A percentile compares a stretch with the other conserved stretches of the same genome.
Conservation (phyloP, 1,140 invertebrate species). For the Paraescarpia echinospica region DNA sequence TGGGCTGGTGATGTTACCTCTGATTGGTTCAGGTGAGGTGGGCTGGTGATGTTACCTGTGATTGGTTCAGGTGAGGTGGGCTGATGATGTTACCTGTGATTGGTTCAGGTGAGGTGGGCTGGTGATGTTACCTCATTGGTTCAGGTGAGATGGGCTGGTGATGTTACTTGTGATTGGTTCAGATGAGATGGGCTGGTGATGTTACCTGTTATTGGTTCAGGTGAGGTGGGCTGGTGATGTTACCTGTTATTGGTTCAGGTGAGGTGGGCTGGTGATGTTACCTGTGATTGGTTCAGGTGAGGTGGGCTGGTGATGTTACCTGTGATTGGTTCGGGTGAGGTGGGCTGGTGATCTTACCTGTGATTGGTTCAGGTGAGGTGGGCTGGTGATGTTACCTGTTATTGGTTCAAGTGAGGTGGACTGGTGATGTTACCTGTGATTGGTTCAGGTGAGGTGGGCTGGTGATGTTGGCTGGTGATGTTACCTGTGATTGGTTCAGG, state of each 20-base stretch:
- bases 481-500: conserved; percentile 62
- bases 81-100: no score
- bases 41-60: neutral
- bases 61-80: neutral
- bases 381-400: neutral
- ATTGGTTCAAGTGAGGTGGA: neutral
- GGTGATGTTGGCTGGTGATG: no score
- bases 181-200: no score
- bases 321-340: neutral
- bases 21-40: neutral
- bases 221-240: no score
- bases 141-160: conserved; percentile 96
- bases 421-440: no score
- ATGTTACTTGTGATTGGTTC: no score
- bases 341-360: neutral
- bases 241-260: no score
- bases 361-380: neutral
- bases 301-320: neutral
- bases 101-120: neutral
- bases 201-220: no score
- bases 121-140: neutral
- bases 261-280: neutral
- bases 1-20: neutral
- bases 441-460: neutral
- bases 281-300: neutral